Conservation (phyloP, 1,140 invertebrate species). For the Aphidius gifuensis region DNA sequence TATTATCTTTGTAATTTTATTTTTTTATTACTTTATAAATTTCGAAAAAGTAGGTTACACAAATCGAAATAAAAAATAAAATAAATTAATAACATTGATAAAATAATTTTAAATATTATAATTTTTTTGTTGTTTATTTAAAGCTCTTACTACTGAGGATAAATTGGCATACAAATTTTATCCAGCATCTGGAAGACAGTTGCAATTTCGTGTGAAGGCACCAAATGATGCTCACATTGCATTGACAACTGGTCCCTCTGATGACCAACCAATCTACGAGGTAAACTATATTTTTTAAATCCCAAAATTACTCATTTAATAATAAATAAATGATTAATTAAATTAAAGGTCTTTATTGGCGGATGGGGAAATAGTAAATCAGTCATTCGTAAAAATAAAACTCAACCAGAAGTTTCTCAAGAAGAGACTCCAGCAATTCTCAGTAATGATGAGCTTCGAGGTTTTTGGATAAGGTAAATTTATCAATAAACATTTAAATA, state of each 20-base stretch:
- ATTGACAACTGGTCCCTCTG: slow-evolving; percentile 64
- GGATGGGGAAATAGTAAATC: slow-evolving; percentile 82
- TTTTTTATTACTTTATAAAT: not conserved
- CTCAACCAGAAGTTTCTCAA: slow-evolving; percentile 74
- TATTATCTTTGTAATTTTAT: not conserved
- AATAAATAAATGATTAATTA: slow-evolving; percentile 3
- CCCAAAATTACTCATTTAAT: not conserved
- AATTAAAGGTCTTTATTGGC: slow-evolving; percentile 67
- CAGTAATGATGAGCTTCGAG: slow-evolving; percentile 67
- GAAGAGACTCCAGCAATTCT: slow-evolving; percentile 69
- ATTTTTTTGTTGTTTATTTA: slow-evolving; percentile 35
- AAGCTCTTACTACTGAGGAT: slow-evolving; percentile 73
- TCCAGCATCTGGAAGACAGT: slow-evolving; percentile 62
- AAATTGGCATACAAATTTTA: slow-evolving; percentile 79
- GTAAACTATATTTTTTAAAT: slow-evolving; percentile 41
- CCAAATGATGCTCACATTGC: slow-evolving; percentile 79
- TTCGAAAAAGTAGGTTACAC: not conserved
- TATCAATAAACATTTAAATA: not conserved
- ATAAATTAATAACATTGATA: not conserved
- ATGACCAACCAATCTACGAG: slow-evolving; percentile 73
- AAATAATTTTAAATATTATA: not conserved
- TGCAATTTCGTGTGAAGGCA: slow-evolving; percentile 73
- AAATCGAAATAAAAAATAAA: not conserved
- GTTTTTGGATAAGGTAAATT: slow-evolving; percentile 70
- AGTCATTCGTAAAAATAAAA: slow-evolving; percentile 74